Percentiles rank a stretch among this genome's conserved stretches.
phyloP scores from a whole-genome alignment of 2,113 vertebrate genomes.

The Carlito syrichta region DNA sequence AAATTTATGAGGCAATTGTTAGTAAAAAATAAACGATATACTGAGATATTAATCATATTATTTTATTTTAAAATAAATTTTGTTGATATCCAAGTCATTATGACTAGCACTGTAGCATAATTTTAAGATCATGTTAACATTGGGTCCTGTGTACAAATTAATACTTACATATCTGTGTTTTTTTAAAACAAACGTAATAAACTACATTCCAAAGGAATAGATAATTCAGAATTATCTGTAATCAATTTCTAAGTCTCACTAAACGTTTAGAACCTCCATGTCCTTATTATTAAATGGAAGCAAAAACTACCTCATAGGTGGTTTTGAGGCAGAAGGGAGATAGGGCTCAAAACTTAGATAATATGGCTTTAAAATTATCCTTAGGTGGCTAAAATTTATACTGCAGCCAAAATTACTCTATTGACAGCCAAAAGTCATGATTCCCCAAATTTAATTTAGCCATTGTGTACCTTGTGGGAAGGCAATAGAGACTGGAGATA shows the following conservation, averaged over 20 bases:
- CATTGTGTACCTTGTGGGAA: background rate
- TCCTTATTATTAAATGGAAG: background rate
- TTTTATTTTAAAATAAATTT: background rate
- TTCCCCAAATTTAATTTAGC: background rate
- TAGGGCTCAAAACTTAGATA: background rate
- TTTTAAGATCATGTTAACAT: background rate
- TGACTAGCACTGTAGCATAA: background rate
- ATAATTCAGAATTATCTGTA: background rate
- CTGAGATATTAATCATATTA: background rate
- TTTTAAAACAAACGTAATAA: background rate
- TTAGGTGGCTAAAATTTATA: background rate
- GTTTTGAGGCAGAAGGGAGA: background rate
- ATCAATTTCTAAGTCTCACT: background rate
- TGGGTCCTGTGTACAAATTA: background rate
- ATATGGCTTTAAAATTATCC: background rate
- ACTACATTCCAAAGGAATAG: background rate
- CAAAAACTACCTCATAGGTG: background rate
- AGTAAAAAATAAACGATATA: background rate
- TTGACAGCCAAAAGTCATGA: background rate
- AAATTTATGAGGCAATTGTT: background rate
- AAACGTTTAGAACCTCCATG: background rate
- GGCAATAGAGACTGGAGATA: background rate
- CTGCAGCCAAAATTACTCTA: background rate
- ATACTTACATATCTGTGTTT: background rate
- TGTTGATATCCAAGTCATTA: background rate